phyloP scores from a whole-genome alignment of 2,113 vertebrate species.

The Planiliza haematocheilus region DNA sequence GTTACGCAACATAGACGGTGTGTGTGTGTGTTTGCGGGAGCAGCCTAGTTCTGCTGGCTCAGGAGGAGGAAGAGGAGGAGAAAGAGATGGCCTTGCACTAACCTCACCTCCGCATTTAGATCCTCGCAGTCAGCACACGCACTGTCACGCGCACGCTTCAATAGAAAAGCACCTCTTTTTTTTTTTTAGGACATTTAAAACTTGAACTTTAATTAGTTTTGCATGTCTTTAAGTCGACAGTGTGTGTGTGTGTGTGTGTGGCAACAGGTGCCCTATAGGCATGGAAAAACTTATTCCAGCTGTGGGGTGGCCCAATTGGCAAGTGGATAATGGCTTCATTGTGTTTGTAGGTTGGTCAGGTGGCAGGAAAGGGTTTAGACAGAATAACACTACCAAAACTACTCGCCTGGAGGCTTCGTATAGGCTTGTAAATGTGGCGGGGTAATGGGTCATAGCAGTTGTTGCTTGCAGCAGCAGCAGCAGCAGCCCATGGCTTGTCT shows the following conservation, averaged over 20 bases:
- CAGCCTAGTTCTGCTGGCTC: slow-evolving; percentile 70
- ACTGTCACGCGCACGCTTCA: neutral
- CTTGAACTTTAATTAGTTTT: slow-evolving; percentile 7
- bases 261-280: slow-evolving; percentile 47
- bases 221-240: too few species aligned
- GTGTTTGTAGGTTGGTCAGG: slow-evolving; percentile 44
- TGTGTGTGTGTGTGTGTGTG: slow-evolving; percentile 43
- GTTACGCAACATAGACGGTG: slow-evolving; percentile 56
- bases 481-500: slow-evolving; percentile 14
- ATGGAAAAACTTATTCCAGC: slow-evolving; percentile 37
- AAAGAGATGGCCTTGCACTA: slow-evolving; percentile 73
- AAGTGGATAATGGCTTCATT: slow-evolving; percentile 56
- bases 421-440: slow-evolving; percentile 37
- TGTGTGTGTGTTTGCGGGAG: slow-evolving; percentile 43
- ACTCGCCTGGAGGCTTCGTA: slow-evolving; percentile 8
- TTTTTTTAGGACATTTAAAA: slow-evolving; percentile 9
- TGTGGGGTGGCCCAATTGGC: slow-evolving; percentile 58
- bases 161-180: slow-evolving; percentile 8
- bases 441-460: slow-evolving; percentile 12
- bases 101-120: slow-evolving; percentile 71
- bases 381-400: slow-evolving; percentile 37
- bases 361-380: slow-evolving; percentile 59
- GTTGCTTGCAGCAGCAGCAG: neutral
- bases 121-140: slow-evolving; percentile 57
- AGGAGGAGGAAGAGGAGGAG: slow-evolving; percentile 57